Base-by-base conservation (phyloP, 2,888 invertebrate genomes). In the Callinectes sapidus region DNA sequence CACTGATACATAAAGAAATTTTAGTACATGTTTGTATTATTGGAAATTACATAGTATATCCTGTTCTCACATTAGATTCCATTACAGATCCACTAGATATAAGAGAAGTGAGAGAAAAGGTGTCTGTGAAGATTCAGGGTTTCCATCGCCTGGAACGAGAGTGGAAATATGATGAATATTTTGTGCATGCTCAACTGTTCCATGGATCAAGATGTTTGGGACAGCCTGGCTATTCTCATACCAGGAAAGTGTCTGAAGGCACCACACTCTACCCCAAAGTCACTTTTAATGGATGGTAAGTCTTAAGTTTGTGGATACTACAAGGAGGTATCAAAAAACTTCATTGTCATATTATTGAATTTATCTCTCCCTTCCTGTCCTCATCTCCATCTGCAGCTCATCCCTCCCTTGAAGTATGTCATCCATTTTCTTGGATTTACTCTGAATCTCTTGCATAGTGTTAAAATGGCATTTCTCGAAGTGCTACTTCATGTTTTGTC, bases 101-200 rank as follows among this genome's bases (percentile, higher is more conserved):
- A 54, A 54, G 81, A 81, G 94, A 94, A n/a, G 87, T 94, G 77
- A 94, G 97, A 2, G 98, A 98, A 95, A 90, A 92, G 42, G 88
- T 95, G 23, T 89, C 90, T 32, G 89, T 95, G 6, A 89, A 88
- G 35, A 90, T 95, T n/a, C 91, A 98, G 94, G 98, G 98, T 55
- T 96, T 98, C 1, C 98, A 98, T 96, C 97, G 98, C 93, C 96
- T 98, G 28, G 97, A 97, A 8, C 96, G 96, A 0, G 97, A 97
- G 92, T 98, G 98, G 98, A 97, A 97, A 94, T 98, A 97, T 95
- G 98, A 98, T 95, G 98, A 98, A 95, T 99, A 98, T 95, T 96
- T 97, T 94, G 97, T 99, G 92, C 97, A 97, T 91, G 98, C 98
- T 35, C 98, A 98, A 95, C 97, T 99, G 94, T 98, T 97, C 96